Evolutionary conservation across 2,113 vertebrate genomes (phyloP), one percentile per base, ranked within the genome.

Genomic region (Podarcis muralis): DNA sequence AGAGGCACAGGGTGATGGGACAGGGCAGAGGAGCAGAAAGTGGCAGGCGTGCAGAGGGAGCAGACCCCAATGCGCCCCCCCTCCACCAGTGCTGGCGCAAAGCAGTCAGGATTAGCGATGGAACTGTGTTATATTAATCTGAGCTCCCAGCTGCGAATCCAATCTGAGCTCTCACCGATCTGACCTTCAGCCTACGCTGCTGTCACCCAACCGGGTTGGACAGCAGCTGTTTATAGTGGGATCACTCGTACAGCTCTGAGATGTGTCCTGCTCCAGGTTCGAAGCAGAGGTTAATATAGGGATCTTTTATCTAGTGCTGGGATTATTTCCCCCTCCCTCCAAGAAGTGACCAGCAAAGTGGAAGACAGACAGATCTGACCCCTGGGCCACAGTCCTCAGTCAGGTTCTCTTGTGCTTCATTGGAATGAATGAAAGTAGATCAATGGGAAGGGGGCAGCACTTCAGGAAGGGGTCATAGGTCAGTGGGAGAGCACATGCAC

Each of bases 111-210:
- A 83, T 90, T 87, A 90, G 72, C 7, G 85, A 83, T 27, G 85
- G 62, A 83, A 83, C 80, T 62, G 43, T 87, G 84, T 76, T 84
- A 71, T 76, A 71, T 90, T 90, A 83, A 83, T 78, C 84, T 59
- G 62, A 87, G 89, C 89, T 87, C 85, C 85, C 85, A 90, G 89
- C 74, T 76, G 88, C 59, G 80, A 86, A 84, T 88, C 77, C 78
- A 75, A 85, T 85, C 84, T 76, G 59, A 40, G 57, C 88, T 86
- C 11, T 37, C 79, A 59, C 81, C 72, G 81, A 62, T 88, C 65
- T 88, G 87, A 88, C 87, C 87, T 88, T 88, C 87, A 88, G 87
- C 81, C 87, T 84, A 78, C 25, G 40, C 75, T 22, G 72, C 72
- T 78, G 43, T 77, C 87, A 88, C 74, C 81, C 13, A 40, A 84